A percentile compares a stretch with the other conserved stretches of the same genome.
phyloP scores from a whole-genome alignment of 1,140 invertebrate genomes.

The Amphibalanus amphitrite region DNA sequence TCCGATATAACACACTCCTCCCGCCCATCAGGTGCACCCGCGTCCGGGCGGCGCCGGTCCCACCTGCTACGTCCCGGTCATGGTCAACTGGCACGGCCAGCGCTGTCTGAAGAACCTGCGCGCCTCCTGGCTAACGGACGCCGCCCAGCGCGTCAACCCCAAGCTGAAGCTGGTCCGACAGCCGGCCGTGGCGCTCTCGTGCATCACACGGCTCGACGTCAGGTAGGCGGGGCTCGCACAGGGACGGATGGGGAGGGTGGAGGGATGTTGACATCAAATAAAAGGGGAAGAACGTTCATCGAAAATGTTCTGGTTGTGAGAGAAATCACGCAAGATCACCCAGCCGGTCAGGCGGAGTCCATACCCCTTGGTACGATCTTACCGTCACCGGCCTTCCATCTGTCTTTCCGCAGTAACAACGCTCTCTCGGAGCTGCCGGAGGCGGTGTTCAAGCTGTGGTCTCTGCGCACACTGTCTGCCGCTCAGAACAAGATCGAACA shows the following conservation, averaged over 20 bases:
- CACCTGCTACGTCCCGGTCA: slow-evolving; percentile 66
- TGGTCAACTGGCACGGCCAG: slow-evolving; percentile 87
- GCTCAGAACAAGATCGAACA: slow-evolving; percentile 68
- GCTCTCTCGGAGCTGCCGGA: slow-evolving; percentile 58
- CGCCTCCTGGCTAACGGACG: slow-evolving; percentile 64
- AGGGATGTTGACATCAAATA: too few species aligned
- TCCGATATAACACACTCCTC: too few species aligned
- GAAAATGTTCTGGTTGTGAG: too few species aligned
- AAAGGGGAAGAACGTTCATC: too few species aligned
- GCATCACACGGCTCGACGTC: slow-evolving; percentile 84
- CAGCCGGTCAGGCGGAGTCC: too few species aligned
- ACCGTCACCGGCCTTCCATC: too few species aligned
- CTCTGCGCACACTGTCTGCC: slow-evolving; percentile 55
- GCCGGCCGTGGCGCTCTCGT: slow-evolving; percentile 56
- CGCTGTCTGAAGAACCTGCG: slow-evolving; percentile 39
- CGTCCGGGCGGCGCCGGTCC: too few species aligned
- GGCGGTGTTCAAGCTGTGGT: slow-evolving; percentile 57
- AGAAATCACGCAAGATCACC: too few species aligned
- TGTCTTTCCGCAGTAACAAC: slow-evolving; percentile 43
- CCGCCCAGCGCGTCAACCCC: slow-evolving; percentile 64
- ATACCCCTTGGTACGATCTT: too few species aligned
- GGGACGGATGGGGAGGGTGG: too few species aligned
- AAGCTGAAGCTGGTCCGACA: slow-evolving; percentile 51
- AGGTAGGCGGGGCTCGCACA: slow-evolving; percentile 23
- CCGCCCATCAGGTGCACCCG: too few species aligned